Conservation (phyloP, 1,140 invertebrate genomes). For the Acromyrmex echinatior region DNA sequence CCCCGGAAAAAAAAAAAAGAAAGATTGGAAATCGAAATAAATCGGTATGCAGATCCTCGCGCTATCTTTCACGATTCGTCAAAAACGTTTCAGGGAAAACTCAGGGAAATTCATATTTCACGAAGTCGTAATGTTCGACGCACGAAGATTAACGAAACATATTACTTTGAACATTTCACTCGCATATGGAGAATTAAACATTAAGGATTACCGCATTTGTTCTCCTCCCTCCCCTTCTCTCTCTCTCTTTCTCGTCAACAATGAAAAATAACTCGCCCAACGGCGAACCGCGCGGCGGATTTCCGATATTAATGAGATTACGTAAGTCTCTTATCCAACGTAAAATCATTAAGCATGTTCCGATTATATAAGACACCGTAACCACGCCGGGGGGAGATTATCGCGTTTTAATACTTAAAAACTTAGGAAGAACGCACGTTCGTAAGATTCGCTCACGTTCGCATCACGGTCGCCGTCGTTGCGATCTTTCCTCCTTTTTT, state of each 20-base stretch:
- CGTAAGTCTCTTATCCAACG: slow-evolving; percentile 57
- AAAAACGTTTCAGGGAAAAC: neutral
- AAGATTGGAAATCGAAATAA: neutral
- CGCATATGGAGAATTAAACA: slow-evolving; percentile 1
- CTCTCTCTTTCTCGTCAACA: neutral
- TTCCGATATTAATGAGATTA: slow-evolving; percentile 63
- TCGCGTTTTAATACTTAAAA: slow-evolving; percentile 48
- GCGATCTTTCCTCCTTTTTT: neutral
- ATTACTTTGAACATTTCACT: neutral
- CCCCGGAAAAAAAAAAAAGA: neutral
- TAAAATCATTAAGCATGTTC: slow-evolving; percentile 55
- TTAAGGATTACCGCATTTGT: slow-evolving; percentile 35
- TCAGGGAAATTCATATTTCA: slow-evolving; percentile 4
- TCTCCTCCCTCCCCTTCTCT: neutral
- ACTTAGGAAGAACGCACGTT: neutral
- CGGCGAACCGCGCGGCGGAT: slow-evolving; percentile 30
- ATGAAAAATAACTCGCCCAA: slow-evolving; percentile 45
- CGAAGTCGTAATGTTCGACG: slow-evolving; percentile 2
- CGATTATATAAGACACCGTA: slow-evolving; percentile 50
- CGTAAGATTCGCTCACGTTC: neutral
- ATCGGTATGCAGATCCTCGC: no score
- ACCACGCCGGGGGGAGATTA: slow-evolving; percentile 23
- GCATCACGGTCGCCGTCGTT: neutral
- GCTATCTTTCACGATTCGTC: neutral
- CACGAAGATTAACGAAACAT: slow-evolving; percentile 17